These are phyloP conservation scores for Tipula unca DNA, from an alignment of 2,888 invertebrate species.

Conservation along the genomic window DNA sequence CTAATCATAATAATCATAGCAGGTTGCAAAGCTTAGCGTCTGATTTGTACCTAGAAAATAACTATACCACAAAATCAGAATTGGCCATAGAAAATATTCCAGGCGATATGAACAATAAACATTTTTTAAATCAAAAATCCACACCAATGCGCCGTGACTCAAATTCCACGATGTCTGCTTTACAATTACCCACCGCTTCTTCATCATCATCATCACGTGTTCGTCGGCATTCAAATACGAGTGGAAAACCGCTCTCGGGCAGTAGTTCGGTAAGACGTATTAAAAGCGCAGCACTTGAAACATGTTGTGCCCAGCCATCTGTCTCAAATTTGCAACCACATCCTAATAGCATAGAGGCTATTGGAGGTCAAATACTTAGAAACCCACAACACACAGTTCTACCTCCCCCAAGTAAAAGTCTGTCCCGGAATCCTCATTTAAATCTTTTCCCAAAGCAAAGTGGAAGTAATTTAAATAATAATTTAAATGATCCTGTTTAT, in stretches of 20 bases:
- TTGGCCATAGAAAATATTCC: constrained; percentile 39
- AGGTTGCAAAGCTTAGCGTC: constrained; percentile 28
- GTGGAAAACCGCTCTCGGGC: constrained; percentile 34
- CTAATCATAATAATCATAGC: constrained; percentile 25
- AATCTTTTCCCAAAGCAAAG: constrained; percentile 53
- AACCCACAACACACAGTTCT: constrained; percentile 55
- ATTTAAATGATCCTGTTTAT: constrained; percentile 61
- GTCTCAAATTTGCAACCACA: constrained; percentile 67
- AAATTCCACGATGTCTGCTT: constrained; percentile 54
- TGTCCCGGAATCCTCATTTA: constrained; percentile 60
- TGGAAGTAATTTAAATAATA: background rate
- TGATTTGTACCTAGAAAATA: constrained; percentile 40
- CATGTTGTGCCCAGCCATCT: constrained; percentile 59
- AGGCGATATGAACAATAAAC: constrained; percentile 22
- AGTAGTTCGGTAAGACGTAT: constrained; percentile 50
- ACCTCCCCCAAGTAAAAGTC: constrained; percentile 60
- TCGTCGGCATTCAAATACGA: constrained; percentile 44
- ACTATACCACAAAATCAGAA: constrained; percentile 41
- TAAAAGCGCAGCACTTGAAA: constrained; percentile 62
- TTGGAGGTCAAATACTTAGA: constrained; percentile 54
- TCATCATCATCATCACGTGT: constrained; percentile 25
- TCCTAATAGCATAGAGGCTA: constrained; percentile 73
- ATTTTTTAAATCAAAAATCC: constrained; percentile 27
- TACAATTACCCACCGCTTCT: constrained; percentile 45
- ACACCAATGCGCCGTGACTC: constrained; percentile 51